phyloP scores from a whole-genome alignment of 1,140 invertebrate genomes.

The Sycophila sp. region DNA sequence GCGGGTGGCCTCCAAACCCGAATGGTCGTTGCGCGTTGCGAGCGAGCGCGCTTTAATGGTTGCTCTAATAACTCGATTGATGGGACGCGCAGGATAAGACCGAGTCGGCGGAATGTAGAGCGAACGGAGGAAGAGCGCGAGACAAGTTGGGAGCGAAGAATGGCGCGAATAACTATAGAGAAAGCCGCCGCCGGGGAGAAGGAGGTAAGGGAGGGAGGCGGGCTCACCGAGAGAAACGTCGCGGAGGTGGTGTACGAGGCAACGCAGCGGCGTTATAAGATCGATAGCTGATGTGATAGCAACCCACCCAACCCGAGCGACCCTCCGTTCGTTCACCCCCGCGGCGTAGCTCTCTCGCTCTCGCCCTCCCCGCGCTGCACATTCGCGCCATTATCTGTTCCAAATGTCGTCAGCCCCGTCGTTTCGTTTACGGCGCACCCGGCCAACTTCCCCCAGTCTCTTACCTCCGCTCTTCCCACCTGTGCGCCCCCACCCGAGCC shows the following conservation, averaged over 20 bases:
- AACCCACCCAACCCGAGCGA: slow-evolving; percentile 52
- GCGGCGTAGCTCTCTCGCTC: neutral
- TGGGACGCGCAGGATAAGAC: too few species aligned
- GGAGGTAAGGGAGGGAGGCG: slow-evolving; percentile 12
- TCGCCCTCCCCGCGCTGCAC: slow-evolving; percentile 45
- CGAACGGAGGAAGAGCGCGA: too few species aligned
- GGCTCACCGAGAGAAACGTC: slow-evolving; percentile 40
- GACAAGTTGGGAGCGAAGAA: too few species aligned
- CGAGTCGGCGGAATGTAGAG: too few species aligned
- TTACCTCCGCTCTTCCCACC: neutral
- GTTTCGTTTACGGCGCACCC: slow-evolving; percentile 60
- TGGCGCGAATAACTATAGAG: slow-evolving; percentile 1
- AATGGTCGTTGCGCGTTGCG: too few species aligned
- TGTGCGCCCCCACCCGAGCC: neutral
- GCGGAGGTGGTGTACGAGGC: slow-evolving; percentile 18
- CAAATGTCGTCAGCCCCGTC: slow-evolving; percentile 64
- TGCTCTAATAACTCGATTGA: too few species aligned
- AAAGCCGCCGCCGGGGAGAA: too few species aligned
- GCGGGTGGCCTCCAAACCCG: too few species aligned
- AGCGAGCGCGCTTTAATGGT: too few species aligned
- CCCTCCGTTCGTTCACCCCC: slow-evolving; percentile 65
- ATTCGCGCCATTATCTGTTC: slow-evolving; percentile 66
- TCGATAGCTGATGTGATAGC: slow-evolving; percentile 64
- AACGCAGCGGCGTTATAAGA: slow-evolving; percentile 55
- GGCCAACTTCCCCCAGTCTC: slow-evolving; percentile 25